These are phyloP conservation scores for Coleophora deauratella DNA, from an alignment of 2,888 invertebrate species.

Conservation along the genomic window DNA sequence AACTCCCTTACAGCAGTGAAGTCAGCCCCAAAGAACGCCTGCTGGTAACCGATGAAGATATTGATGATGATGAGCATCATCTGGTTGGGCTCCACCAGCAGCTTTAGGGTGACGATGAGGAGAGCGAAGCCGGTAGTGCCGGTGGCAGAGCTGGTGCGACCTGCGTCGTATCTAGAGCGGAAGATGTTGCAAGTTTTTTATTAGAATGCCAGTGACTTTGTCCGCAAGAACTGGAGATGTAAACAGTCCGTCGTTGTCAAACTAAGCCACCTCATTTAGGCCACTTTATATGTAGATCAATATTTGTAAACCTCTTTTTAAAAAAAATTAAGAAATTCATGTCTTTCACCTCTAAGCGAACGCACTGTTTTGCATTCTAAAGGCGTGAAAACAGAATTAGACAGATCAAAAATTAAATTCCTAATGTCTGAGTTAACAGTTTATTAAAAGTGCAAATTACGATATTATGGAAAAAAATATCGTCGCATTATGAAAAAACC, in stretches of 20 bases:
- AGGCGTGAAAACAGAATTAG: too few species aligned
- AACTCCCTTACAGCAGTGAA: slow-evolving; percentile 66
- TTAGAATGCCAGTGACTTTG: not conserved
- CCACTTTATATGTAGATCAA: too few species aligned
- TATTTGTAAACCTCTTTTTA: too few species aligned
- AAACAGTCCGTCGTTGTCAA: not conserved
- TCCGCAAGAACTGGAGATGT: not conserved
- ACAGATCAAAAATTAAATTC: too few species aligned
- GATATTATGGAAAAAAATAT: too few species aligned
- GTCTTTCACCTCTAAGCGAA: too few species aligned
- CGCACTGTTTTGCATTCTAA: too few species aligned
- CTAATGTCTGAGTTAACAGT: too few species aligned
- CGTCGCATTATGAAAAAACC: too few species aligned
- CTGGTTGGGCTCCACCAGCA: slow-evolving; percentile 75
- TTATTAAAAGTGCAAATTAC: too few species aligned
- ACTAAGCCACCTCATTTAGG: too few species aligned
- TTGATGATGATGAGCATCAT: slow-evolving; percentile 78
- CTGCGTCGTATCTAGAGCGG: slow-evolving; percentile 53
- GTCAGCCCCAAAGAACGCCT: slow-evolving; percentile 78
- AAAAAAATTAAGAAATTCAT: too few species aligned
- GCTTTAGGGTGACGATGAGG: slow-evolving; percentile 71
- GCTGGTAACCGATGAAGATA: slow-evolving; percentile 79
- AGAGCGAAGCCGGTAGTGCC: slow-evolving; percentile 54
- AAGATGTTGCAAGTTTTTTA: not conserved
- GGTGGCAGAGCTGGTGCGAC: slow-evolving; percentile 42